Conservation (phyloP, 1,140 invertebrate species). For the Hylyphantes graminicola region DNA sequence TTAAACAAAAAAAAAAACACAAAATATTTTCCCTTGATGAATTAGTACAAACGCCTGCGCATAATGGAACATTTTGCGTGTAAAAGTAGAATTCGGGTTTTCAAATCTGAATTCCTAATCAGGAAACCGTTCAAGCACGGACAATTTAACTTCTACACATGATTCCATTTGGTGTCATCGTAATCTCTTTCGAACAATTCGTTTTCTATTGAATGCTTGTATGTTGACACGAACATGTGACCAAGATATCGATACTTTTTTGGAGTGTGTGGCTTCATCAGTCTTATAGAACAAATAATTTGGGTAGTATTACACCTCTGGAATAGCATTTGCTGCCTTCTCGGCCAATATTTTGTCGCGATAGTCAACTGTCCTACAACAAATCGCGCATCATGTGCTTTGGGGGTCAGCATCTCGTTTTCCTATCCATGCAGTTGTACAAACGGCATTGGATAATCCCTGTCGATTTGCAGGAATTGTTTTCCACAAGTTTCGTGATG, state of each 20-base stretch:
- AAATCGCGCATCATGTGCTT: neutral
- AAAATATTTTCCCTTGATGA: no score
- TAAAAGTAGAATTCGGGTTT: no score
- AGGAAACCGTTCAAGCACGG: no score
- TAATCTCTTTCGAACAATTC: slow-evolving; percentile 5
- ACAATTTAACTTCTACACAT: no score
- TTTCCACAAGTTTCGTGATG: neutral
- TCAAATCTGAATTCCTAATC: no score
- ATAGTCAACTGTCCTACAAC: slow-evolving; percentile 20
- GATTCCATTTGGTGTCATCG: no score
- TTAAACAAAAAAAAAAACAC: no score
- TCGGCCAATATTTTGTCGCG: neutral
- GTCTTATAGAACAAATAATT: slow-evolving; percentile 27
- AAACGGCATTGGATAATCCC: neutral
- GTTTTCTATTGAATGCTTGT: slow-evolving; percentile 15
- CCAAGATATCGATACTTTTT: neutral
- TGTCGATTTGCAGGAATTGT: neutral
- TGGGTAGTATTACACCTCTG: neutral
- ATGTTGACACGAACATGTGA: neutral
- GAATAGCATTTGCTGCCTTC: slow-evolving; percentile 26
- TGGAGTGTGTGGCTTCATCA: slow-evolving; percentile 1
- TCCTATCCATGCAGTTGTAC: neutral
- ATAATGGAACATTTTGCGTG: no score
- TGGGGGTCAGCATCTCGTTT: no score
- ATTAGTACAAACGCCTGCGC: no score